phyloP scores from a whole-genome alignment of 2,797 vertebrate species.

The Galagoides demidoff region DNA sequence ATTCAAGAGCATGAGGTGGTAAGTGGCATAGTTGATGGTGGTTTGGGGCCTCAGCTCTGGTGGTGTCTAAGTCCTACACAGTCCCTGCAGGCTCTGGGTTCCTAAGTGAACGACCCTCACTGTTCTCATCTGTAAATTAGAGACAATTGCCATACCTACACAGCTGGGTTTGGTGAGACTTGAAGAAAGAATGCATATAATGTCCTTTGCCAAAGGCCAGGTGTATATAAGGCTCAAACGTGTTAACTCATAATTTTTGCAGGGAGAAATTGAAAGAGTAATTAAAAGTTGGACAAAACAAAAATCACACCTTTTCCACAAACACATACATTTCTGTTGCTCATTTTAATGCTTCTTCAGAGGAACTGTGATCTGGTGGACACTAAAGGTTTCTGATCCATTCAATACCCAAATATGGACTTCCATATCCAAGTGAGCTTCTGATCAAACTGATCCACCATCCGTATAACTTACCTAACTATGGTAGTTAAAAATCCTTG shows the following conservation, averaged over 20 bases:
- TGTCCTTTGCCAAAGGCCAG: neutral
- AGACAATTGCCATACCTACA: rapidly evolving
- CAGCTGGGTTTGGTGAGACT: neutral
- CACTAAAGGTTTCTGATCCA: neutral
- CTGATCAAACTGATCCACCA: neutral
- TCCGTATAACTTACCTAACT: neutral
- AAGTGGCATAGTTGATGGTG: rapidly evolving
- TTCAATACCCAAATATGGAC: neutral
- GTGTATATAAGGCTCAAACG: neutral
- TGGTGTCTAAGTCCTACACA: rapidly evolving
- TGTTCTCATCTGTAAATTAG: neutral
- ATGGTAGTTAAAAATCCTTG: neutral
- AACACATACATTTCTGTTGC: neutral
- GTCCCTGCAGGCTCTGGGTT: neutral
- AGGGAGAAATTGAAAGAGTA: neutral
- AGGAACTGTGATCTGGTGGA: neutral
- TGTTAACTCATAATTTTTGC: neutral
- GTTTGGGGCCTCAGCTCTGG: too few relatives aligned
- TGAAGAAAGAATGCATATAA: neutral
- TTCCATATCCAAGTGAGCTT: neutral
- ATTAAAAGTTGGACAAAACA: neutral
- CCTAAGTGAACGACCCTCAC: neutral
- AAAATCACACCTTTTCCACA: neutral
- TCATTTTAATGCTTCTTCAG: neutral
- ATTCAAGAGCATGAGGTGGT: neutral